Evolutionary conservation across 1,140 invertebrate species (phyloP).

Genomic region (Eueides isabella): DNA sequence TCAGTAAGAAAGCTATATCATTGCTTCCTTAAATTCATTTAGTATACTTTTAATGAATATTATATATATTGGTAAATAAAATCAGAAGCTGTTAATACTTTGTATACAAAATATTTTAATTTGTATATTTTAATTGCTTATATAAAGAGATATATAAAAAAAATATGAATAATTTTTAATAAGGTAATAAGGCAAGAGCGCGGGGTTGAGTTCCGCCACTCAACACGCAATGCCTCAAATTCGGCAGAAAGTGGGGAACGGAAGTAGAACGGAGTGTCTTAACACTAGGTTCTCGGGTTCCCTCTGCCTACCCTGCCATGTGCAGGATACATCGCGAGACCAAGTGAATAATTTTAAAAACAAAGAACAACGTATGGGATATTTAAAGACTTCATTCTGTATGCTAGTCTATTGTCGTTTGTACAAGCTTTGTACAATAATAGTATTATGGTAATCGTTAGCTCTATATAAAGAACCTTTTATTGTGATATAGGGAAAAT

Average conservation of each 20-base stretch:
- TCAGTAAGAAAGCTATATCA: background rate
- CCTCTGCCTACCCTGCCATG: too few species aligned
- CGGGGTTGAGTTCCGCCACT: too few species aligned
- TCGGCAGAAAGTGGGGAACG: too few species aligned
- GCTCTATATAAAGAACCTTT: background rate
- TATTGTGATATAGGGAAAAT: background rate
- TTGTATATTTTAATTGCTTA: too few species aligned
- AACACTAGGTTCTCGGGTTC: too few species aligned
- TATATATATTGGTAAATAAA: background rate
- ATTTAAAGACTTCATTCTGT: background rate
- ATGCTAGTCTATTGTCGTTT: background rate
- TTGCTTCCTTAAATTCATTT: background rate
- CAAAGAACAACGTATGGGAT: background rate
- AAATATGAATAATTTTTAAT: too few species aligned
- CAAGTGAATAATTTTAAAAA: too few species aligned
- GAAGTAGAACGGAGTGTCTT: too few species aligned
- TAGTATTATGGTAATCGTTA: background rate
- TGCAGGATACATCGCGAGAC: too few species aligned
- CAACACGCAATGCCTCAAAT: too few species aligned
- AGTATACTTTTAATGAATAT: background rate
- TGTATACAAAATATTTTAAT: background rate
- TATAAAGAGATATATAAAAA: too few species aligned
- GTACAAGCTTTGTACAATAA: background rate
- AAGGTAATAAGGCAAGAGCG: too few species aligned
- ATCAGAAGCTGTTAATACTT: background rate